phyloP scores from a whole-genome alignment of 2,113 vertebrate genomes.

The Desmodus rotundus region DNA sequence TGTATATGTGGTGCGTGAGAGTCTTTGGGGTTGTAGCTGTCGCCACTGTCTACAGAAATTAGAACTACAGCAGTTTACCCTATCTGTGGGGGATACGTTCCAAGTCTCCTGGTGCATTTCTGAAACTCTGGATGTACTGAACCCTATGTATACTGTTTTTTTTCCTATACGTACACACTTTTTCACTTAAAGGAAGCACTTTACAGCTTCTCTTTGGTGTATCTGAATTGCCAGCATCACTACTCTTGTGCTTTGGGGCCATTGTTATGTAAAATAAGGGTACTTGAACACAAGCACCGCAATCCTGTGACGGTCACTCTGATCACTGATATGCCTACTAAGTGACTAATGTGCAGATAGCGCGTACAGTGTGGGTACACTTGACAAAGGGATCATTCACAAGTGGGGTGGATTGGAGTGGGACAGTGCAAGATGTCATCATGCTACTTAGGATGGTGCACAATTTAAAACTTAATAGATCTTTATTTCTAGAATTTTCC shows the following conservation, averaged over 20 bases:
- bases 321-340: not conserved
- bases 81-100: not conserved
- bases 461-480: not conserved
- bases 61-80: not conserved
- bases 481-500: not conserved
- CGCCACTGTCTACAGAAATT: not conserved
- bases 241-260: not conserved
- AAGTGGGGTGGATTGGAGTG: too few relatives aligned
- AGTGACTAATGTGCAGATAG: not conserved
- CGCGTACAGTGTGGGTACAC: not conserved
- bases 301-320: not conserved
- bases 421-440: not conserved
- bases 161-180: not conserved
- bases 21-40: not conserved
- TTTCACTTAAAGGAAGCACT: not conserved
- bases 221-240: not conserved
- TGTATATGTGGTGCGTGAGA: not conserved
- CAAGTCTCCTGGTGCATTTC: too few relatives aligned
- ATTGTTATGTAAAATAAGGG: not conserved
- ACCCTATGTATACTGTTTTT: not conserved
- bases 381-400: not conserved
- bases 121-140: not conserved
- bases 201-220: not conserved
- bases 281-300: not conserved
- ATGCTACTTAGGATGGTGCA: too few relatives aligned